These are phyloP conservation scores for Papilio protenor DNA, from an alignment of 2,888 invertebrate species.

Conservation along the genomic window DNA sequence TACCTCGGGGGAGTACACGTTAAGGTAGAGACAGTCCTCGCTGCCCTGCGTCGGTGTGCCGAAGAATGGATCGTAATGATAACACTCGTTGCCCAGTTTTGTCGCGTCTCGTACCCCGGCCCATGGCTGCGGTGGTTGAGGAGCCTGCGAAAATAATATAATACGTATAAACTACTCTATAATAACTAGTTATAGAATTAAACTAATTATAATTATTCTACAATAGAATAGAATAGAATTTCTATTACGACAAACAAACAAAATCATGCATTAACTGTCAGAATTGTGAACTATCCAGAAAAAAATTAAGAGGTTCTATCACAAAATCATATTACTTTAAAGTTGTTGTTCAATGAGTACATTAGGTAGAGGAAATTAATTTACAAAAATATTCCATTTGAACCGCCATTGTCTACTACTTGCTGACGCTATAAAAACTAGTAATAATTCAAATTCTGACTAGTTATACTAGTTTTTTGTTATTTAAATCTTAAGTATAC, in stretches of 20 bases:
- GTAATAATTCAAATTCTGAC: background rate
- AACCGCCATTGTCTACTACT: background rate
- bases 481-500: background rate
- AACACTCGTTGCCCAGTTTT: slow-evolving; percentile 61
- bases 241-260: no score
- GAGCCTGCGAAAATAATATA: slow-evolving; percentile 59
- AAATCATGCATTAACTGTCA: background rate
- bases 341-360: background rate
- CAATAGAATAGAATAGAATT: no score
- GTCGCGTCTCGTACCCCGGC: slow-evolving; percentile 65
- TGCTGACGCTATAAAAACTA: background rate
- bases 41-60: slow-evolving; percentile 50
- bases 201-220: no score
- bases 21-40: slow-evolving; percentile 45
- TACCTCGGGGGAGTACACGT: background rate
- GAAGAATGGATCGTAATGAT: slow-evolving; percentile 59
- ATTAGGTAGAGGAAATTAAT: background rate
- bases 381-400: background rate
- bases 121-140: slow-evolving; percentile 66
- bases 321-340: background rate
- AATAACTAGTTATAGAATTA: no score
- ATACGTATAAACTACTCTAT: background rate
- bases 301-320: no score
- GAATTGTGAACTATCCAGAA: background rate
- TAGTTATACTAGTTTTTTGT: background rate